Base-by-base conservation (phyloP, 2,888 invertebrate genomes). In the Seladonia tumulorum region DNA sequence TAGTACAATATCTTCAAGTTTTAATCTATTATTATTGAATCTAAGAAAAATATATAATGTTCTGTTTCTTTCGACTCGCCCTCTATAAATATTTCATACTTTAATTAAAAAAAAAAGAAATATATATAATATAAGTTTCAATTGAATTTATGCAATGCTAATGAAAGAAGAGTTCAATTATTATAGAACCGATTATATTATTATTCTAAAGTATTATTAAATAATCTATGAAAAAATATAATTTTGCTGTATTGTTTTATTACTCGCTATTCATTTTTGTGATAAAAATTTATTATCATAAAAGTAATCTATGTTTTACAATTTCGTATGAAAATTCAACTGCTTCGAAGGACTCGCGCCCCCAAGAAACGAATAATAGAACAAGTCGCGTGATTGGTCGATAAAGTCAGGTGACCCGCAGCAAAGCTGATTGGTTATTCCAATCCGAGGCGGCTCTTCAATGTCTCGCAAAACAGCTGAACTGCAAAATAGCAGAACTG, bases 401-500 rank as follows among this genome's bases (percentile, higher is more conserved):
- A 39, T 4, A 2, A 5, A 2, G 42, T 77, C 77, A 77, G 72
- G 83, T 83, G 76, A 10, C n/a, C n/a, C 22, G 1, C 16, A 3
- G 4, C 16, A 12, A 7, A 76, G 29, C 47, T 73, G 83, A 83
- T 83, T 83, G 83, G 82, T 63, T 35, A n/a, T 42, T 53, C 60
- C 22, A n/a, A 45, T 47, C 14, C 25, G 68, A 68, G 83, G 82
- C 42, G 42, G 70, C 72, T 83, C 47, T 68, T 60, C 68, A 39
- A 49, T 22, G 35, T n/a, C 73, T 49, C 4, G 29, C 29, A 77
- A 39, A 77, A 73, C 77, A 57, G 77, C 66, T 73, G n/a, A 16
- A 8, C 10, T 25, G 10, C 35, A 14, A 39, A 76, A 77, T 29
- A 53, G 10, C 16, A 45, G 25, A 25, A 74, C 18, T 18, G 22